phyloP scores from a whole-genome alignment of 2,797 vertebrate species.

The Craterocephalus amniculus region DNA sequence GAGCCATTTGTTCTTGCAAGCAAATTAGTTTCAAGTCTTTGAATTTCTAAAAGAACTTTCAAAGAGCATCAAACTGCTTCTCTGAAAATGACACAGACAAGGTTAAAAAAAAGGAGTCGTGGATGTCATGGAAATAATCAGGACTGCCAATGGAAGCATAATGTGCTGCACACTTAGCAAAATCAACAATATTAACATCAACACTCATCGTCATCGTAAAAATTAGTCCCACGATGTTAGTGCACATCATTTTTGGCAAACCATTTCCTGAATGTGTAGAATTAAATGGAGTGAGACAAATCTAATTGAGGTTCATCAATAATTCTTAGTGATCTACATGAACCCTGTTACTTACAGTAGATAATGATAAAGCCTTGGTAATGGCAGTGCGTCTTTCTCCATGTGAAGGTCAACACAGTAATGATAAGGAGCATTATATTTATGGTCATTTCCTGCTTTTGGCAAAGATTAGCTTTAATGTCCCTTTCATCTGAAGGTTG shows the following conservation, averaged over 20 bases:
- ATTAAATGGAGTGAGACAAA: slow-evolving; percentile 68
- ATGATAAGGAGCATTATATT: slow-evolving; percentile 64
- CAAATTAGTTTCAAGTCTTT: slow-evolving; percentile 50
- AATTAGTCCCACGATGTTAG: slow-evolving; percentile 65
- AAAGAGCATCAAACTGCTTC: slow-evolving; percentile 38
- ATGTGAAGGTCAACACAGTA: slow-evolving; percentile 70
- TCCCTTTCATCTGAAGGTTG: slow-evolving; percentile 48
- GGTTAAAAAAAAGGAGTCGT: slow-evolving; percentile 37
- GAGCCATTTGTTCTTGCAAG: slow-evolving; percentile 18
- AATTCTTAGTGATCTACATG: slow-evolving; percentile 66
- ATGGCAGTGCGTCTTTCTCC: slow-evolving; percentile 26
- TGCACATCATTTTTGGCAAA: slow-evolving; percentile 60
- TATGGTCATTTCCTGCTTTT: slow-evolving; percentile 49
- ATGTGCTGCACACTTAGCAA: slow-evolving; percentile 51
- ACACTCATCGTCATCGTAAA: slow-evolving; percentile 44
- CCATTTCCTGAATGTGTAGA: slow-evolving; percentile 55
- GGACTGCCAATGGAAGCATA: slow-evolving; percentile 49
- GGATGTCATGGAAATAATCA: slow-evolving; percentile 50
- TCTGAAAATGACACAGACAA: slow-evolving; percentile 43
- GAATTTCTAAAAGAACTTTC: slow-evolving; percentile 49
- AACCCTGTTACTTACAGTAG: slow-evolving; percentile 61
- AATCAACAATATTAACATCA: slow-evolving; percentile 61
- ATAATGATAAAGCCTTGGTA: slow-evolving; percentile 65
- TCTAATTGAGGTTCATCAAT: slow-evolving; percentile 74
- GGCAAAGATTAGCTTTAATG: slow-evolving; percentile 55